These are phyloP conservation scores for Magallana gigas DNA, from an alignment of 1,140 invertebrate species.

Conservation along the genomic window DNA sequence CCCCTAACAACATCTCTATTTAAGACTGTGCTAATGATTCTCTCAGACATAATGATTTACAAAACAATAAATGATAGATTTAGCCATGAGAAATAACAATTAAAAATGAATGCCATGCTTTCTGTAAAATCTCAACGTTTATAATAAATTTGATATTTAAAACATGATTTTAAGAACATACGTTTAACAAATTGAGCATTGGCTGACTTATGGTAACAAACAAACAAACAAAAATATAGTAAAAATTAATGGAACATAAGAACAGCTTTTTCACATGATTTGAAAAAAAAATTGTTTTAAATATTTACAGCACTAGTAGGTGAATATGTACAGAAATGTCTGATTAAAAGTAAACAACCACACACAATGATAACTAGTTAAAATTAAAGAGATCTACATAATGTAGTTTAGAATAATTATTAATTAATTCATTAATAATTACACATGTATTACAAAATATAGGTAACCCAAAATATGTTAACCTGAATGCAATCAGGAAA, in stretches of 20 bases:
- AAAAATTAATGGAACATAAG: not conserved
- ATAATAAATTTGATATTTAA: not conserved
- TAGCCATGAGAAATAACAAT: no score
- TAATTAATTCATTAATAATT: no score
- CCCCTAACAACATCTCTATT: no score
- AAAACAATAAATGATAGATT: no score
- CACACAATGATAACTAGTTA: not conserved
- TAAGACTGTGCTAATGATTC: no score
- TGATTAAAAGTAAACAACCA: slow-evolving; percentile 17
- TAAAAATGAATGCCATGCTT: no score
- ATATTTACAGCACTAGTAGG: not conserved
- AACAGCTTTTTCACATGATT: not conserved
- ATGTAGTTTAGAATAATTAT: no score
- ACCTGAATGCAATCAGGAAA: no score
- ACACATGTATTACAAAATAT: no score
- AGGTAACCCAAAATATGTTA: no score
- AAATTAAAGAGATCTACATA: not conserved
- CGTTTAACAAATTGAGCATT: slow-evolving; percentile 28
- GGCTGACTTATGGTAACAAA: not conserved
- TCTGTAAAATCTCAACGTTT: no score
- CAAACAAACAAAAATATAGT: not conserved
- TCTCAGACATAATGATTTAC: no score
- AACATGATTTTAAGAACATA: not conserved
- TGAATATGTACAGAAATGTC: not conserved
- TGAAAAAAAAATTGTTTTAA: not conserved